Evolutionary conservation across 2,888 invertebrate species (phyloP), one percentile per base, ranked within the genome.

Genomic region (Buathra laborator): DNA sequence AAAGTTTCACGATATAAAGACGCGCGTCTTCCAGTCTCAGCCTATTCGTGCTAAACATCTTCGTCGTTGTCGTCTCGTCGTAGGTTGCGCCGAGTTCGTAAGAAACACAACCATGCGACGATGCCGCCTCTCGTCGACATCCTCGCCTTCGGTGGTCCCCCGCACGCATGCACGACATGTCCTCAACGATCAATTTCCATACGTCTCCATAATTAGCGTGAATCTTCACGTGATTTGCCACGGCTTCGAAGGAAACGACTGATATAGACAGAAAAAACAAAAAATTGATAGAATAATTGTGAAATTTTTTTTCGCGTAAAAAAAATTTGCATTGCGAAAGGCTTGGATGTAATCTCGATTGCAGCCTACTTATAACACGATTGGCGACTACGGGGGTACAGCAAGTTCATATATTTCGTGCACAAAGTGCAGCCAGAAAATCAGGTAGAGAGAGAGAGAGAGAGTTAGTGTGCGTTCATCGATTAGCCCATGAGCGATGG

Each of bases 161-260:
- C 62, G n/a, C 68, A 74, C 74, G 81, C 74, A 68, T 24, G 74
- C 68, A 37, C 67, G 37, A 14, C 71, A 71, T 64, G n/a, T 44
- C 64, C 84, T 32, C 53, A 85, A 87, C 89, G 89, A 91, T 91
- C 89, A 91, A 91, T 91, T 91, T 90, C 89, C 90, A 89, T 88
- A 83, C 88, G 88, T 88, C 88, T 88, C 76, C 87, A 88, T 90
- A 90, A 91, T 91, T 91, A 91, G 88, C 90, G 90, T 89, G 90
- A 90, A 88, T 14, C 85, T 62, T 46, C 64, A 46, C 24, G 68
- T 68, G 48, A 84, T 84, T 84, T 78, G 72, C 68, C 77, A 77
- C 56, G 68, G 68, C 68, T 48, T 9, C 24, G 68, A 64, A 32
- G 64, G 44, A 56, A 64, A 68, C 72, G 67, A 24, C 3, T 64